Evolutionary conservation across 1,140 invertebrate genomes (phyloP).

Genomic region (Papilio machaon): DNA sequence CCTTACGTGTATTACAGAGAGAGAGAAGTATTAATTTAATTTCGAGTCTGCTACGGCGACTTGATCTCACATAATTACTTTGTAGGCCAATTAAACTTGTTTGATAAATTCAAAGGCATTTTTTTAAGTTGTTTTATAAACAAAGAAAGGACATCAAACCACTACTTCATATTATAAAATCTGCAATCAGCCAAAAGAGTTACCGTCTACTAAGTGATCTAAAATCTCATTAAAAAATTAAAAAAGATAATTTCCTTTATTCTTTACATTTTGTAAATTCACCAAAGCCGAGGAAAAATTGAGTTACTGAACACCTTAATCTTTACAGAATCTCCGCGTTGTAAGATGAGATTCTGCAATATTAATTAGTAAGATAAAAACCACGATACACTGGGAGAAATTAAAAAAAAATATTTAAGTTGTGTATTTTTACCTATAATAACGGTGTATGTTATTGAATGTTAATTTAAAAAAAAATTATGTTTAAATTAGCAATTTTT

Average conservation of each 20-base stretch:
- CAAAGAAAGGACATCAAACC: neutral
- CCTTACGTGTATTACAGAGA: neutral
- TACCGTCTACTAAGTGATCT: neutral
- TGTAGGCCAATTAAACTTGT: neutral
- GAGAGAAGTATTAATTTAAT: neutral
- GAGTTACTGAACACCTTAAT: slow-evolving; percentile 77
- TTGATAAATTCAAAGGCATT: neutral
- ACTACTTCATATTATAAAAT: neutral
- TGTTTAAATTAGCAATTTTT: too few relatives aligned
- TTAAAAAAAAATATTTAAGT: neutral
- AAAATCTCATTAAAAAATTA: slow-evolving; percentile 6
- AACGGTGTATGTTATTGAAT: too few relatives aligned
- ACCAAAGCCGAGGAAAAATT: slow-evolving; percentile 52
- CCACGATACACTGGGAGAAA: slow-evolving; percentile 44
- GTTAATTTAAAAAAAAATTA: too few relatives aligned
- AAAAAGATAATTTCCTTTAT: slow-evolving; percentile 25
- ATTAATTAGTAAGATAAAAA: slow-evolving; percentile 71
- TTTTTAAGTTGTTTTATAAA: neutral
- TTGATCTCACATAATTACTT: too few relatives aligned
- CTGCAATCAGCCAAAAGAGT: neutral
- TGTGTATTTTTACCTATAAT: too few relatives aligned
- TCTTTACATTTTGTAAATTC: slow-evolving; percentile 22
- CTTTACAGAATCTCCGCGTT: slow-evolving; percentile 68
- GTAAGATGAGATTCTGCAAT: slow-evolving; percentile 71
- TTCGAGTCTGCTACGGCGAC: too few relatives aligned